A percentile compares a stretch with the other conserved stretches of the same genome.
Evolutionary conservation across 2,797 vertebrate genomes (phyloP).

Genomic region (Arnoldichthys spilopterus): DNA sequence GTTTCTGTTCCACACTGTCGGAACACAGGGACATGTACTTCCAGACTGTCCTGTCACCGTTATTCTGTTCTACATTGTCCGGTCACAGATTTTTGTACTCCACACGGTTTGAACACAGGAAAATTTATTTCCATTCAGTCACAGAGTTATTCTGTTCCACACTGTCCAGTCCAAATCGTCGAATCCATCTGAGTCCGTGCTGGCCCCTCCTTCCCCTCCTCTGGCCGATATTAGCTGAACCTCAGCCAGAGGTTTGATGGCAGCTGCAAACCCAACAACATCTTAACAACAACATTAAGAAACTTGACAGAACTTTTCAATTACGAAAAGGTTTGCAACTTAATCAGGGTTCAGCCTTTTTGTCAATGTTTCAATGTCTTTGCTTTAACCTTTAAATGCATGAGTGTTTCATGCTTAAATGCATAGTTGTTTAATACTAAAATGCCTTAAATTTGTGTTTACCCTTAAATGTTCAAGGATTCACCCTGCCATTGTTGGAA

Average conservation of each 20-base stretch:
- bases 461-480: neutral
- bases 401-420: neutral
- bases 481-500: neutral
- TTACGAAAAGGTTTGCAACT: neutral
- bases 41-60: conserved; percentile 15
- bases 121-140: conserved; percentile 28
- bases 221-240: conserved; percentile 54
- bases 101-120: conserved; percentile 35
- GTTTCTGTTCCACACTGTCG: neutral
- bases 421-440: neutral
- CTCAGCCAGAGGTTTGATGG: conserved; percentile 50
- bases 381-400: neutral
- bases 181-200: conserved; percentile 56
- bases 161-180: conserved; percentile 59
- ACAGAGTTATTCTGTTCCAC: conserved; percentile 58
- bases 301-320: neutral
- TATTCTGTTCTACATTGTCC: neutral
- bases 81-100: conserved; percentile 22
- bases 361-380: neutral
- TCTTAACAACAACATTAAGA: conserved; percentile 8
- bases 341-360: neutral
- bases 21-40: neutral
- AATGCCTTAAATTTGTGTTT: neutral
- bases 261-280: conserved; percentile 49
- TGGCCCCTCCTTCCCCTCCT: conserved; percentile 53